phyloP scores from a whole-genome alignment of 2,113 vertebrate species.

The Phycodurus eques region DNA sequence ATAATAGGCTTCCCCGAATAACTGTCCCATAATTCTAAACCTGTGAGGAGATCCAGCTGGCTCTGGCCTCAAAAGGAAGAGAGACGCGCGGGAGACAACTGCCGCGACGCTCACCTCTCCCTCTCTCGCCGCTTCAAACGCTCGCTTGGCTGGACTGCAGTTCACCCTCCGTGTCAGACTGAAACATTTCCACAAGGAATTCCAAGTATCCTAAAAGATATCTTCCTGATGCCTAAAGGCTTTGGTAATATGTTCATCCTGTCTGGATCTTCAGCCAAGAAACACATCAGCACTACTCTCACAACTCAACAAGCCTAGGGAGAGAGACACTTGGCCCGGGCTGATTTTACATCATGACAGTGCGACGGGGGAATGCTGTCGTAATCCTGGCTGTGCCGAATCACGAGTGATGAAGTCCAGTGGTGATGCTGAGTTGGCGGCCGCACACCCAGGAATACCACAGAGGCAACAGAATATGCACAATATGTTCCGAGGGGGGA shows the following conservation, averaged over 20 bases:
- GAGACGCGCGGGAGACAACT: conserved; percentile 28
- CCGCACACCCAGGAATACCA: conserved; percentile 35
- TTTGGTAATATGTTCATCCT: conserved; percentile 54
- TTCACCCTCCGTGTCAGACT: conserved; percentile 60
- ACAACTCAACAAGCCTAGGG: conserved; percentile 18
- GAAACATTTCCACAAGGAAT: conserved; percentile 68
- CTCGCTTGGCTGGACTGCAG: conserved; percentile 34
- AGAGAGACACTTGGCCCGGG: conserved; percentile 31
- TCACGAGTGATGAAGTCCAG: conserved; percentile 41
- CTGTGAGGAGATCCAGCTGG: conserved; percentile 54
- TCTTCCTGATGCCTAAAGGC: conserved; percentile 64
- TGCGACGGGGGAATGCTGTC: conserved; percentile 52
- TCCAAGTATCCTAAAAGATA: conserved; percentile 56
- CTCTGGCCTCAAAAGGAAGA: conserved; percentile 61
- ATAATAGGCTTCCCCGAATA: conserved; percentile 66
- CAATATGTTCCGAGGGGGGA: conserved; percentile 25
- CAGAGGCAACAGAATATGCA: conserved; percentile 24
- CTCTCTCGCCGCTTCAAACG: conserved; percentile 27
- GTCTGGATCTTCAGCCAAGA: conserved; percentile 57
- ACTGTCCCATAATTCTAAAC: conserved; percentile 63
- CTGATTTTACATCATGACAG: conserved; percentile 54
- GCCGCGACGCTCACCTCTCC: conserved; percentile 42
- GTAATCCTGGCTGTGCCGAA: conserved; percentile 38
- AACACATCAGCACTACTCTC: conserved; percentile 25
- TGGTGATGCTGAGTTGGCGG: conserved; percentile 52